phyloP scores from a whole-genome alignment of 2,113 vertebrate species.

The Pipa parva region DNA sequence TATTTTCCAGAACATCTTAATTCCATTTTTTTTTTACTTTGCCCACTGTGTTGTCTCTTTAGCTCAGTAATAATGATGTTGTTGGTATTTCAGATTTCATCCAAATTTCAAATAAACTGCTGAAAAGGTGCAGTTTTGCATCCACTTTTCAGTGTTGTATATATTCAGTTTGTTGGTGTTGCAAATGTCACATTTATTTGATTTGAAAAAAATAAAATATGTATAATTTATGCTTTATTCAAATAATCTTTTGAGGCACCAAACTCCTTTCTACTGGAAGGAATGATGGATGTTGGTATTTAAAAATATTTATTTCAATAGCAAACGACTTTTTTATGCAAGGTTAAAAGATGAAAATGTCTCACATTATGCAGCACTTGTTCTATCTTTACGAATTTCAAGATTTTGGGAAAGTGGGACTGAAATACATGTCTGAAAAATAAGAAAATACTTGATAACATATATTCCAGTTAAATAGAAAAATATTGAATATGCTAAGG shows the following conservation, averaged over 20 bases:
- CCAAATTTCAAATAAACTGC: neutral
- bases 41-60: neutral
- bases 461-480: slow-evolving; percentile 18
- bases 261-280: slow-evolving; percentile 30
- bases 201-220: neutral
- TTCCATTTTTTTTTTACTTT: neutral
- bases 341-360: slow-evolving; percentile 40
- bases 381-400: slow-evolving; percentile 43
- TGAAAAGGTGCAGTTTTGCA: slow-evolving; percentile 10
- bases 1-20: neutral
- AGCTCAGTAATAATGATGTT: neutral
- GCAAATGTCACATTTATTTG: slow-evolving; percentile 26
- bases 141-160: slow-evolving; percentile 9
- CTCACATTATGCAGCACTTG: slow-evolving; percentile 42
- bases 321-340: slow-evolving; percentile 30
- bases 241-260: neutral
- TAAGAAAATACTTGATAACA: slow-evolving; percentile 42
- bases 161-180: slow-evolving; percentile 6
- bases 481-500: neutral
- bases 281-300: slow-evolving; percentile 32
- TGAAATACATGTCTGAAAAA: slow-evolving; percentile 44
- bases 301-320: slow-evolving; percentile 26
- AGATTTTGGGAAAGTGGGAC: slow-evolving; percentile 39
- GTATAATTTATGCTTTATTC: slow-evolving; percentile 20
- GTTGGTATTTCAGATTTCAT: neutral